phyloP scores from a whole-genome alignment of 1,140 invertebrate species.

The Mercenaria mercenaria region DNA sequence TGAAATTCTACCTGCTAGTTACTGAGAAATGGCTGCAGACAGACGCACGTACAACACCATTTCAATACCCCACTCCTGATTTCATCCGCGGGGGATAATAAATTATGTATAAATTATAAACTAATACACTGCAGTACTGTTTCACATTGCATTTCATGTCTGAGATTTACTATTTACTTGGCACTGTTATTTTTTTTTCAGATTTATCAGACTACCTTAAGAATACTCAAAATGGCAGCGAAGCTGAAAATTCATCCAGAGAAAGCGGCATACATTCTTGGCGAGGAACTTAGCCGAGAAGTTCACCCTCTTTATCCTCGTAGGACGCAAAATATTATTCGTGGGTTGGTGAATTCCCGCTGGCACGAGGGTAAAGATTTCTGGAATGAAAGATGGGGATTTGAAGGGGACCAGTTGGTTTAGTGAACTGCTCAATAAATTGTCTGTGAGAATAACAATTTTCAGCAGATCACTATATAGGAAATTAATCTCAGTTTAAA shows the following conservation, averaged over 20 bases:
- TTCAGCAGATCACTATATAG: too few relatives aligned
- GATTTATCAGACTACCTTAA: conserved; percentile 66
- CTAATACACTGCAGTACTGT: too few relatives aligned
- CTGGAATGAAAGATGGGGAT: conserved; percentile 43
- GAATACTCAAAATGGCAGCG: conserved; percentile 50
- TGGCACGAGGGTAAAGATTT: conserved; percentile 67
- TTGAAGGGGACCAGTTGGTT: neutral
- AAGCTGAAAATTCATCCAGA: conserved; percentile 52
- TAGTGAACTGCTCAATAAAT: neutral
- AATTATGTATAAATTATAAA: too few relatives aligned
- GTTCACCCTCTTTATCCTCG: conserved; percentile 53
- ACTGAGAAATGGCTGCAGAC: too few relatives aligned
- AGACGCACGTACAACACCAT: too few relatives aligned
- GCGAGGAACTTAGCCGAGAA: conserved; percentile 37
- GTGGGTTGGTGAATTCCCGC: conserved; percentile 31
- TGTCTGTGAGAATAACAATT: neutral
- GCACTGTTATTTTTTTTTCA: conserved; percentile 42
- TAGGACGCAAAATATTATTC: conserved; percentile 55
- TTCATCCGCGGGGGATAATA: too few relatives aligned
- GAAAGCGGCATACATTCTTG: conserved; percentile 57
- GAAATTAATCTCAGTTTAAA: too few relatives aligned
- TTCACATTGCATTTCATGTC: too few relatives aligned
- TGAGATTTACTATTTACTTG: too few relatives aligned
- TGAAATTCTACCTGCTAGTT: too few relatives aligned
- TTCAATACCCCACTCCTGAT: too few relatives aligned